A percentile compares a stretch with the other conserved stretches of the same genome.
Evolutionary conservation across 2,888 invertebrate genomes (phyloP).

Genomic region (Mythimna lalbum): DNA sequence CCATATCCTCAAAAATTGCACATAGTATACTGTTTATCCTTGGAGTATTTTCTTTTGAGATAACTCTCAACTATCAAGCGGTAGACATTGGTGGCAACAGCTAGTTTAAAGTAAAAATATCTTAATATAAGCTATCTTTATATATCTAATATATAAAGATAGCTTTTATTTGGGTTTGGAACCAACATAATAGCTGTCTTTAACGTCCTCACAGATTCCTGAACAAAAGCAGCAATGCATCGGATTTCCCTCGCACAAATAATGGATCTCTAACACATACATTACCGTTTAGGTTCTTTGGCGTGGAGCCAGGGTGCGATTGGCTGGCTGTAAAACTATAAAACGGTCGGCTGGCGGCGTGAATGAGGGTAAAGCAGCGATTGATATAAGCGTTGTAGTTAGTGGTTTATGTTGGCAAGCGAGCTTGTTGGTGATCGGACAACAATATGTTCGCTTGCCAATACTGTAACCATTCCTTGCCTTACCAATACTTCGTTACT

Average conservation of each 20-base stretch:
- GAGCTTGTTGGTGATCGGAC: not conserved
- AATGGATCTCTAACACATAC: slow-evolving; percentile 1
- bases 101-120: not conserved
- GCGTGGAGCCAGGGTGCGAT: slow-evolving; percentile 18
- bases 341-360: not conserved
- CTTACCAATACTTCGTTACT: no score
- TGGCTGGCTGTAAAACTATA: slow-evolving; percentile 12
- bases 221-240: slow-evolving; percentile 2
- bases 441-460: no score
- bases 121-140: no score
- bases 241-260: not conserved
- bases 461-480: no score
- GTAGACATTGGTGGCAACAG: no score
- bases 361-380: not conserved
- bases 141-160: no score
- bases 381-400: slow-evolving; percentile 10
- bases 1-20: no score
- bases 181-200: not conserved
- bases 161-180: no score
- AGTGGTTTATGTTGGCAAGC: slow-evolving; percentile 4
- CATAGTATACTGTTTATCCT: no score
- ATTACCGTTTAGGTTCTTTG: slow-evolving; percentile 2
- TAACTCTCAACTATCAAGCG: no score
- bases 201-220: not conserved
- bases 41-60: no score